Evolutionary conservation across 2,113 vertebrate genomes (phyloP).

Genomic region (Cyprinodon variegatus): DNA sequence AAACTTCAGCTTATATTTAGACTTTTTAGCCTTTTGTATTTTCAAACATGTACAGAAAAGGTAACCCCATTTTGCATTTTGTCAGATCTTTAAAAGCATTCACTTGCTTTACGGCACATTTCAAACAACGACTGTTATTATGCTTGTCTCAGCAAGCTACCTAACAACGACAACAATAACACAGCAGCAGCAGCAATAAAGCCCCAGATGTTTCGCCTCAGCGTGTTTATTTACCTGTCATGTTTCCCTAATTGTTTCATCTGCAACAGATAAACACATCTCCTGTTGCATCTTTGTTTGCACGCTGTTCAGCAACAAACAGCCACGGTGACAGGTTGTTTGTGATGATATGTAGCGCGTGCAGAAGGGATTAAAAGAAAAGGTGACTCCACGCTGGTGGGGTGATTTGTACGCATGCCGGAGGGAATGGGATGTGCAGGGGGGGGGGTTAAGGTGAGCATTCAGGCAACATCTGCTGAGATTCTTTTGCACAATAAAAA

Average conservation of each 20-base stretch:
- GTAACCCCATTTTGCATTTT: slow-evolving; percentile 23
- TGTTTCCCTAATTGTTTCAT: slow-evolving; percentile 66
- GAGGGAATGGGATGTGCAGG: slow-evolving; percentile 40
- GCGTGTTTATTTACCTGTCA: slow-evolving; percentile 72
- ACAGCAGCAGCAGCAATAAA: slow-evolving; percentile 18
- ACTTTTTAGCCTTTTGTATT: neutral
- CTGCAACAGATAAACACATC: slow-evolving; percentile 67
- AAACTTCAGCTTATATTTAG: neutral
- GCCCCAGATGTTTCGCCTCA: slow-evolving; percentile 54
- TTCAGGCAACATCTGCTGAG: slow-evolving; percentile 59
- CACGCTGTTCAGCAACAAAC: slow-evolving; percentile 49
- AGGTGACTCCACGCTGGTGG: slow-evolving; percentile 15
- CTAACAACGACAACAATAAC: slow-evolving; percentile 15
- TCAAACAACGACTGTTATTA: slow-evolving; percentile 9
- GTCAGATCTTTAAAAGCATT: slow-evolving; percentile 38
- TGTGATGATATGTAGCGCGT: slow-evolving; percentile 34
- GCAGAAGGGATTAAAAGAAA: slow-evolving; percentile 26
- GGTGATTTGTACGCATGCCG: slow-evolving; percentile 36
- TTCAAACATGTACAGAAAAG: slow-evolving; percentile 19
- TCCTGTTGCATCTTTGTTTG: slow-evolving; percentile 74
- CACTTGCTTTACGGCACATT: neutral
- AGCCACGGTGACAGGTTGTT: slow-evolving; percentile 44
- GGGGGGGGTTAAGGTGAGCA: slow-evolving; percentile 71
- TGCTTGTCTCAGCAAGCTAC: slow-evolving; percentile 4
- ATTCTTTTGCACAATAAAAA: slow-evolving; percentile 29